Evolutionary conservation across 2,888 invertebrate species (phyloP).

Genomic region (Apodemia mormo): DNA sequence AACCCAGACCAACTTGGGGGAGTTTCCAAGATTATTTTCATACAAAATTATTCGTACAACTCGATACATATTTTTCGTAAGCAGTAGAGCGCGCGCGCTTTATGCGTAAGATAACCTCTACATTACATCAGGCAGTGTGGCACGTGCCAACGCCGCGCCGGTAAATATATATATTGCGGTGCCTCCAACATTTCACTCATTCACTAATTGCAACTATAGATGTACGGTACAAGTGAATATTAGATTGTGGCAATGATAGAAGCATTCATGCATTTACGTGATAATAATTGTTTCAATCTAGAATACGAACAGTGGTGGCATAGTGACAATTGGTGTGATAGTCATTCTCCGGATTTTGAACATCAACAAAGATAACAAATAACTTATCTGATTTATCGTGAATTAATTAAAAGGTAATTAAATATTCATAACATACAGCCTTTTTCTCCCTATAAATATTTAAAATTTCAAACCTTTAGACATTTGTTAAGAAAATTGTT

Average conservation of each 20-base stretch:
- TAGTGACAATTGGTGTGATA: slow-evolving; percentile 77
- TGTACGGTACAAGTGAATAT: slow-evolving; percentile 57
- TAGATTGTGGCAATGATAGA: slow-evolving; percentile 78
- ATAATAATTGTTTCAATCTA: slow-evolving; percentile 57
- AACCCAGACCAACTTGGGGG: too few relatives aligned
- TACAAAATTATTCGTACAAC: not conserved
- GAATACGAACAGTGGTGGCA: slow-evolving; percentile 77
- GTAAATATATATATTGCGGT: slow-evolving; percentile 56
- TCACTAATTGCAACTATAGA: slow-evolving; percentile 66
- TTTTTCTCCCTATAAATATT: not conserved
- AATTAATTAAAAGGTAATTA: slow-evolving; percentile 71
- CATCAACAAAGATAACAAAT: slow-evolving; percentile 71
- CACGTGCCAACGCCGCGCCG: slow-evolving; percentile 51
- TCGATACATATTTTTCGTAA: not conserved
- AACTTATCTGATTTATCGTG: slow-evolving; percentile 52
- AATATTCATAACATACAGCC: slow-evolving; percentile 1
- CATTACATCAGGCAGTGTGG: slow-evolving; percentile 64
- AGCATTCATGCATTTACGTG: slow-evolving; percentile 69
- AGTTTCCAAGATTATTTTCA: not conserved
- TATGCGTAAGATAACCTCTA: slow-evolving; percentile 58
- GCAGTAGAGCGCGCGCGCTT: slow-evolving; percentile 35
- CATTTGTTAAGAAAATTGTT: not conserved
- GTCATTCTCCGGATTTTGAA: slow-evolving; percentile 73
- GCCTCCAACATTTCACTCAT: slow-evolving; percentile 51
- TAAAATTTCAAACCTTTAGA: too few relatives aligned